These are phyloP conservation scores for Amphiprion clarkii DNA, from an alignment of 2,797 vertebrate genomes.

Conservation along the genomic window DNA sequence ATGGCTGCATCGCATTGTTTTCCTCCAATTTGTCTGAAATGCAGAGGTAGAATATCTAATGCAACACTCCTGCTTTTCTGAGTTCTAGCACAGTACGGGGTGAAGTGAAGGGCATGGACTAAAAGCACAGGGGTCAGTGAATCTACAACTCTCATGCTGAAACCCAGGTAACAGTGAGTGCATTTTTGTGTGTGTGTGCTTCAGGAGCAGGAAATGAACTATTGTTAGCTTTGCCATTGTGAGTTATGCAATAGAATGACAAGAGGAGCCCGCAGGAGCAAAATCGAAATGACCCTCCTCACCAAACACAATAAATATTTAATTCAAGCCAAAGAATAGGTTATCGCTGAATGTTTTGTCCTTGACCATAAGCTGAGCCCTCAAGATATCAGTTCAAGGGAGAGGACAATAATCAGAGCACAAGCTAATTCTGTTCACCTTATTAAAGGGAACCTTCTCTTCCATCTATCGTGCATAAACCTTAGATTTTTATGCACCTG, in stretches of 20 bases:
- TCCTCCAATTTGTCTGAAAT: slow-evolving; percentile 31
- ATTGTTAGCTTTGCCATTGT: slow-evolving; percentile 69
- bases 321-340: slow-evolving; percentile 68
- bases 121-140: slow-evolving; percentile 53
- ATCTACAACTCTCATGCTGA: slow-evolving; percentile 47
- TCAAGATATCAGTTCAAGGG: slow-evolving; percentile 64
- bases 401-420: slow-evolving; percentile 62
- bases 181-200: slow-evolving; percentile 36
- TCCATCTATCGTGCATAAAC: slow-evolving; percentile 80
- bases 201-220: slow-evolving; percentile 69
- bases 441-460: slow-evolving; percentile 61
- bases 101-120: slow-evolving; percentile 39
- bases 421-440: slow-evolving; percentile 59
- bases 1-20: slow-evolving; percentile 3
- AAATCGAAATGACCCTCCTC: slow-evolving; percentile 74
- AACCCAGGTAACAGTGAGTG: slow-evolving; percentile 60
- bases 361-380: slow-evolving; percentile 63
- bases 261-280: slow-evolving; percentile 56
- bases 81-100: slow-evolving; percentile 29
- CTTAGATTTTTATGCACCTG: slow-evolving; percentile 74
- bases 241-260: slow-evolving; percentile 60
- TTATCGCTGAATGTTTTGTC: slow-evolving; percentile 60
- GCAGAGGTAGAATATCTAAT: slow-evolving; percentile 45
- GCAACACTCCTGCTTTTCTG: slow-evolving; percentile 30
- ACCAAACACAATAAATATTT: slow-evolving; percentile 81